These are phyloP conservation scores for Leptothorax acervorum DNA, from an alignment of 2,888 invertebrate species.

Conservation along the genomic window DNA sequence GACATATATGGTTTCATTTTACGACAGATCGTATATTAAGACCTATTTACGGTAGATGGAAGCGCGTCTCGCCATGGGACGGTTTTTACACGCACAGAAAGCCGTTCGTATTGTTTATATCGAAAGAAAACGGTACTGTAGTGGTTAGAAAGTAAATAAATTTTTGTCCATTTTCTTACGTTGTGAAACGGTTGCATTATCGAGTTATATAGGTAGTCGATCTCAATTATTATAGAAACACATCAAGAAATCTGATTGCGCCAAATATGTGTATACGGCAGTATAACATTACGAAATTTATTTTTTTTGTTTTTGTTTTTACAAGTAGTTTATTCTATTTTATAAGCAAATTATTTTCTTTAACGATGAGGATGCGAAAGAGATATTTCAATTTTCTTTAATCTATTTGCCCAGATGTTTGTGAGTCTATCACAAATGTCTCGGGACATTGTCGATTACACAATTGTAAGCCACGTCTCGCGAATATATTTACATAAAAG, in stretches of 20 bases:
- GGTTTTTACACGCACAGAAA: slow-evolving; percentile 13
- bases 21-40: slow-evolving; percentile 7
- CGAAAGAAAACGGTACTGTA: background rate
- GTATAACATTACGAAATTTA: background rate
- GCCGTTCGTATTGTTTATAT: background rate
- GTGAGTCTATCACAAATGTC: background rate
- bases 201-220: background rate
- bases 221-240: background rate
- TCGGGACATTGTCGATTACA: background rate
- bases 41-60: slow-evolving; percentile 10
- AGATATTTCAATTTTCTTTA: too few relatives aligned
- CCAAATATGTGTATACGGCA: background rate
- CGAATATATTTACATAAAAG: background rate
- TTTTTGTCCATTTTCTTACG: background rate
- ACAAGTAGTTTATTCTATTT: too few relatives aligned
- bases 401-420: too few relatives aligned
- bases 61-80: slow-evolving; percentile 17
- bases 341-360: too few relatives aligned
- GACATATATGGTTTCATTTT: slow-evolving; percentile 15
- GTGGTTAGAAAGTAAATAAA: background rate
- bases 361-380: too few relatives aligned
- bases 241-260: background rate
- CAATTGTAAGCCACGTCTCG: background rate
- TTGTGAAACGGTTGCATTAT: background rate
- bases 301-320: too few relatives aligned